Conservation (phyloP, 2,113 vertebrate genomes). For the Trachemys scripta region DNA sequence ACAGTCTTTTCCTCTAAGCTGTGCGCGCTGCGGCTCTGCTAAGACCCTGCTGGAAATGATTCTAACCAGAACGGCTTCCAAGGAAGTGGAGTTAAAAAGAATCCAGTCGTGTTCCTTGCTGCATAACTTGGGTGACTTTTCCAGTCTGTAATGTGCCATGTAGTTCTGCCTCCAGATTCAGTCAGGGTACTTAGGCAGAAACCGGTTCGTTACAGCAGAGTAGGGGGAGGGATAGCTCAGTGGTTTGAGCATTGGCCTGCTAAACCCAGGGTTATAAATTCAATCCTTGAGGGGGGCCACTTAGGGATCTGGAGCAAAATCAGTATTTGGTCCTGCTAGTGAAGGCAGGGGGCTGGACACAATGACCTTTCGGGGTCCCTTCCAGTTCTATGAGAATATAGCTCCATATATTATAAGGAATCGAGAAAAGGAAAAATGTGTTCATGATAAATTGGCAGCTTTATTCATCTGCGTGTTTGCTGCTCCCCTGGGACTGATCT, state of each 20-base stretch:
- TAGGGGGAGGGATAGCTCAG: not conserved
- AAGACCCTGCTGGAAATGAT: not conserved
- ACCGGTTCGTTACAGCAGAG: constrained; percentile 3
- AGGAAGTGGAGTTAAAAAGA: constrained; percentile 15
- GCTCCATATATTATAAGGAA: not conserved
- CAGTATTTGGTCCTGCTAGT: too few relatives aligned
- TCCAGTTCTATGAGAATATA: too few relatives aligned
- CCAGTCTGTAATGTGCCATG: fast-evolving
- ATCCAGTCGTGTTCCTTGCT: constrained; percentile 24
- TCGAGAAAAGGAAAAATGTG: constrained; percentile 43
- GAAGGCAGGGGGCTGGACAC: too few relatives aligned
- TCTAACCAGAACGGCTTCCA: not conserved
- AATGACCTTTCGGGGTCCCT: too few relatives aligned
- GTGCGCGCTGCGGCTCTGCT: not conserved
- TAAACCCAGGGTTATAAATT: too few relatives aligned
- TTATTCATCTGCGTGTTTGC: not conserved
- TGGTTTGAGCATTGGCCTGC: too few relatives aligned
- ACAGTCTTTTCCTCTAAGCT: not conserved
- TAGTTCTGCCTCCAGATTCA: constrained; percentile 5
- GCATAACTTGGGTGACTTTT: not conserved
- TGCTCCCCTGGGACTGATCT: constrained; percentile 13
- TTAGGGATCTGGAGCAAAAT: too few relatives aligned
- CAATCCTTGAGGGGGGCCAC: too few relatives aligned
- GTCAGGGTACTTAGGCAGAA: not conserved
- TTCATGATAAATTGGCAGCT: not conserved